Base-by-base conservation (phyloP, 2,888 invertebrate species). In the Ophion slaviceki region DNA sequence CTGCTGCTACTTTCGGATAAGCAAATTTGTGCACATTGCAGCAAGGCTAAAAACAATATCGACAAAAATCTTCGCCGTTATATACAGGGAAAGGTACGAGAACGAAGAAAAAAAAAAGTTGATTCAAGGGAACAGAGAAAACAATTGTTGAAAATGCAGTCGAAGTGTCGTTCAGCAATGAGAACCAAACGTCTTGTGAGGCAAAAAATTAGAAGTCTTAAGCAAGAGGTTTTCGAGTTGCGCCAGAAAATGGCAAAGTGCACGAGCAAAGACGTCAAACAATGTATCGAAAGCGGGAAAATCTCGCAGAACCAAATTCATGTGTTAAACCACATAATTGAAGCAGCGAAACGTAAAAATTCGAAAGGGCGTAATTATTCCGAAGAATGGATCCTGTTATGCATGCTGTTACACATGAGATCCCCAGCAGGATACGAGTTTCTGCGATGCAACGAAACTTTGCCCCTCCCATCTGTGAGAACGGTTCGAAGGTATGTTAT, bases 341-440 rank as follows among this genome's bases (percentile, higher is more conserved):
- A 75, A 62, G 68, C 75, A 20, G 80, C 74, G 32, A 75, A 81
- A 59, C 68, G 67, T 62, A 61, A 75, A 28, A 81, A 68, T 36
- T 32, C 24, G 14, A 76, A 75, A 67, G 87, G 86, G 45, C 64
- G 81, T n/a, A 57, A 68, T 17, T 88, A 88, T 68, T 84, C 79
- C 17, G 87, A 88, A 70, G 70, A 88, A 11, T 87, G 87, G 80
- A 75, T 84, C n/a, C 57, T 86, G 59, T 59, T 86, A 47, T 84
- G 84, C 64, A 79, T 24, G 24, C 24, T 24, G 24, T 24, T 24
- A 28, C 80, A 84, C 32, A 88, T 87, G 79, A 40, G 82, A 59
- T 88, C 86, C 45, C 71, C 87, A 40, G 57, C 67, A 24, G 72
- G 72, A 8, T 85, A 83, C 62, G 14, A 72, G 45, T 80, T 84